These are phyloP conservation scores for Andrena hattorfiana DNA, from an alignment of 2,888 invertebrate species.

Conservation along the genomic window DNA sequence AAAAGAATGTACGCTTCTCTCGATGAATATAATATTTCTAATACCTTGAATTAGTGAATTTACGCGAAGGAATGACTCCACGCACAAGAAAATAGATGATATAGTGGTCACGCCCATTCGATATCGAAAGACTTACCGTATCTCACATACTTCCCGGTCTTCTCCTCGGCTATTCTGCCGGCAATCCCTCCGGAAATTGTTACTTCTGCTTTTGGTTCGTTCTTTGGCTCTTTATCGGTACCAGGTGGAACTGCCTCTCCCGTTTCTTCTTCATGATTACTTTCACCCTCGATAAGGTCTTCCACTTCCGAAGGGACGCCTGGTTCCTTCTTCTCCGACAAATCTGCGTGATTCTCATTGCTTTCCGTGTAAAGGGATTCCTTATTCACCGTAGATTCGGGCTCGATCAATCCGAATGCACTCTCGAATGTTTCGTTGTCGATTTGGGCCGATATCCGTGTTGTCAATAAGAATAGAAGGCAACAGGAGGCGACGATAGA, in stretches of 20 bases:
- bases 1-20: background rate
- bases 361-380: background rate
- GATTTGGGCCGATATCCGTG: constrained; percentile 37
- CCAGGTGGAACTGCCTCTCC: background rate
- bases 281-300: constrained; percentile 63
- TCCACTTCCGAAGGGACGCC: constrained; percentile 62
- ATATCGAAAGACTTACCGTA: constrained; percentile 82
- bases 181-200: constrained; percentile 38
- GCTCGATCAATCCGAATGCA: constrained; percentile 70
- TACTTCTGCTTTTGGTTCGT: constrained; percentile 5
- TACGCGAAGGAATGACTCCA: constrained; percentile 13
- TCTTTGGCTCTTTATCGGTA: background rate
- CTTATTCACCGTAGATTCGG: constrained; percentile 33
- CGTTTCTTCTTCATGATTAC: background rate
- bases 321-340: background rate
- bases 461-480: constrained; percentile 9
- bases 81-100: background rate
- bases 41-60: background rate
- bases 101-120: constrained; percentile 80
- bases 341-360: background rate
- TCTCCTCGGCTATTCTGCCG: constrained; percentile 60
- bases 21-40: background rate
- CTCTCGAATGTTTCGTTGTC: constrained; percentile 72
- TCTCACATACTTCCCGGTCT: constrained; percentile 79
- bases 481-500: constrained; percentile 28